Percentiles rank a stretch among this genome's conserved stretches.
phyloP scores from a whole-genome alignment of 2,797 vertebrate genomes.

The Lepidocolaptes lacrymiger region DNA sequence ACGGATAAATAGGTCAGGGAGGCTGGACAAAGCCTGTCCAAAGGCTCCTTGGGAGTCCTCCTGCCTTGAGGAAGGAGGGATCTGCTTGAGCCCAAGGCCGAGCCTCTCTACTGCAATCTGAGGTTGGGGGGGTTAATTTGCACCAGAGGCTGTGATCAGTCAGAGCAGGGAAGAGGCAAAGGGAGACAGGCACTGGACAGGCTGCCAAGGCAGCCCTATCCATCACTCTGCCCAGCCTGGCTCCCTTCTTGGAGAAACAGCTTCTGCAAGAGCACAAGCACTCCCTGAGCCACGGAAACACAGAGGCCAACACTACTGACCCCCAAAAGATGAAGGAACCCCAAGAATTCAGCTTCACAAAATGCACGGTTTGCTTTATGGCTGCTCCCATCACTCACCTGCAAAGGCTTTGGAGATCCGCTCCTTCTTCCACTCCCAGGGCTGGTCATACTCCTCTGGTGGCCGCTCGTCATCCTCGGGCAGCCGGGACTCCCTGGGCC shows the following conservation, averaged over 20 bases:
- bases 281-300: neutral
- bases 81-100: neutral
- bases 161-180: neutral
- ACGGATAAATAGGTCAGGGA: neutral
- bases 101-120: neutral
- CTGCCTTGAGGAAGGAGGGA: neutral
- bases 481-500: slow-evolving; percentile 90
- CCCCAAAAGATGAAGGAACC: neutral
- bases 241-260: neutral
- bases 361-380: neutral
- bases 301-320: neutral
- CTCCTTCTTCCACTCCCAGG: slow-evolving; percentile 99
- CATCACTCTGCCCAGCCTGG: neutral
- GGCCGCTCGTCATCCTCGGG: slow-evolving; percentile 95
- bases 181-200: neutral
- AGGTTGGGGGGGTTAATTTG: neutral
- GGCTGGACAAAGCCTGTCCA: neutral
- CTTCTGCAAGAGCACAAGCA: rapidly evolving
- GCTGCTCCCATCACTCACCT: slow-evolving; percentile 76
- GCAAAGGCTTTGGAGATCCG: slow-evolving; percentile 97
- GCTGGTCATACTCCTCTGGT: slow-evolving; percentile 96
- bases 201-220: neutral
- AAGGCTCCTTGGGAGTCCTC: neutral
- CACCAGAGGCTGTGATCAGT: neutral
- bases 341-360: neutral